Evolutionary conservation across 1,140 invertebrate genomes (phyloP).

Genomic region (Polypedilum pembai): DNA sequence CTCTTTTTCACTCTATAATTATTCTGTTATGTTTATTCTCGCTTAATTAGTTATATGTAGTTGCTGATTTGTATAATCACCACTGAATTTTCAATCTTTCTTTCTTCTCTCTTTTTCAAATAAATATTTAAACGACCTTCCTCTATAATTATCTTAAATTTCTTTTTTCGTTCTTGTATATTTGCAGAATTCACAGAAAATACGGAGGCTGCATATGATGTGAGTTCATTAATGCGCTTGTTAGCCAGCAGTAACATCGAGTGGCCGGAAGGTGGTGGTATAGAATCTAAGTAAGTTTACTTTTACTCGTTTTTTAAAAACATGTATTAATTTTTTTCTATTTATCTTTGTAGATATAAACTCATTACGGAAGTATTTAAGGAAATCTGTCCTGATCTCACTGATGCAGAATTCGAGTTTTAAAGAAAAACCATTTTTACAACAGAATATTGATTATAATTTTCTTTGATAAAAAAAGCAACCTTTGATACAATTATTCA

Average conservation of each 20-base stretch:
- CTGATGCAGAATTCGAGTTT: constrained; percentile 11
- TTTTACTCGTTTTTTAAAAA: not conserved
- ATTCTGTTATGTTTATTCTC: too few species aligned
- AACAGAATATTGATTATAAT: not conserved
- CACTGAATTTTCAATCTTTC: too few species aligned
- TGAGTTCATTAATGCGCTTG: not conserved
- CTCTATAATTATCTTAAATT: not conserved
- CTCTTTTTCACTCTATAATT: not conserved
- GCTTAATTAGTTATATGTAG: too few species aligned
- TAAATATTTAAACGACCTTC: not conserved
- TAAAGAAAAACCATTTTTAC: not conserved
- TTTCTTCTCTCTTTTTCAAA: too few species aligned
- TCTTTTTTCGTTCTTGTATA: not conserved
- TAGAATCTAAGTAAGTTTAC: constrained; percentile 29
- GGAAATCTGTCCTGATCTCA: constrained; percentile 37
- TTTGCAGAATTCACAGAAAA: constrained; percentile 22
- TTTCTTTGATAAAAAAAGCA: not conserved
- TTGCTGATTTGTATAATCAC: too few species aligned
- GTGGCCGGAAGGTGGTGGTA: constrained; percentile 27
- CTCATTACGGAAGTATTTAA: constrained; percentile 42
- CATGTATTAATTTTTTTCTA: not conserved
- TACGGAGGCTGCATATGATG: constrained; percentile 16
- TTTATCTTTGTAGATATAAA: constrained; percentile 37
- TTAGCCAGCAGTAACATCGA: constrained; percentile 25
- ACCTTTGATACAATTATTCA: constrained; percentile 8